These are phyloP conservation scores for Lobophora halterata DNA, from an alignment of 2,888 invertebrate genomes.

Conservation along the genomic window DNA sequence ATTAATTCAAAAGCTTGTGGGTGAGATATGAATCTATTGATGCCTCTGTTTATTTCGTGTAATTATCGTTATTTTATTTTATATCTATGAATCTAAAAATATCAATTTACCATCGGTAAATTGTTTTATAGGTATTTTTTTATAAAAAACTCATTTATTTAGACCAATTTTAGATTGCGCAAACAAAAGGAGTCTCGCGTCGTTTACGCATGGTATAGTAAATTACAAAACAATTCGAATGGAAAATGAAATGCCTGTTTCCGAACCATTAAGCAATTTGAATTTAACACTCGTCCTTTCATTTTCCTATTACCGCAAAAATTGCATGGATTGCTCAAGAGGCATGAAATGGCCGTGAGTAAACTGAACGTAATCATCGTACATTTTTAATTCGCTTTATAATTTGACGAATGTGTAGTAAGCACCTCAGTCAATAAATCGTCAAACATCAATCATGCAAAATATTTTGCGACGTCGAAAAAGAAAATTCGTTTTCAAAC, in stretches of 20 bases:
- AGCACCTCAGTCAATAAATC: background rate
- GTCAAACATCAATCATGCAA: slow-evolving; percentile 5
- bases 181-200: slow-evolving; percentile 62
- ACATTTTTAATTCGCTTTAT: too few relatives aligned
- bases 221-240: slow-evolving; percentile 75
- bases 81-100: too few relatives aligned
- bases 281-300: slow-evolving; percentile 79
- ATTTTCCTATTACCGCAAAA: slow-evolving; percentile 74
- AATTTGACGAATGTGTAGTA: too few relatives aligned
- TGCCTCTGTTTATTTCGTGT: too few relatives aligned
- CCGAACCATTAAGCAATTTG: slow-evolving; percentile 77
- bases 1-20: slow-evolving; percentile 10
- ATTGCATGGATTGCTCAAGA: too few relatives aligned
- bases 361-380: background rate
- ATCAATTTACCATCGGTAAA: too few relatives aligned
- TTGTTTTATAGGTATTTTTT: too few relatives aligned
- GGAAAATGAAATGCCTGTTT: slow-evolving; percentile 80
- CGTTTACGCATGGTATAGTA: slow-evolving; percentile 68
- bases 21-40: background rate
- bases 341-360: too few relatives aligned
- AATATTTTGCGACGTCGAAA: slow-evolving; percentile 26
- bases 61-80: too few relatives aligned
- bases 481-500: slow-evolving; percentile 44
- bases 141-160: too few relatives aligned
- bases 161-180: too few relatives aligned